A percentile compares a stretch with the other conserved stretches of the same genome.
Evolutionary conservation across 2,113 vertebrate genomes (phyloP).

Genomic region (Tonatia bakeri): DNA sequence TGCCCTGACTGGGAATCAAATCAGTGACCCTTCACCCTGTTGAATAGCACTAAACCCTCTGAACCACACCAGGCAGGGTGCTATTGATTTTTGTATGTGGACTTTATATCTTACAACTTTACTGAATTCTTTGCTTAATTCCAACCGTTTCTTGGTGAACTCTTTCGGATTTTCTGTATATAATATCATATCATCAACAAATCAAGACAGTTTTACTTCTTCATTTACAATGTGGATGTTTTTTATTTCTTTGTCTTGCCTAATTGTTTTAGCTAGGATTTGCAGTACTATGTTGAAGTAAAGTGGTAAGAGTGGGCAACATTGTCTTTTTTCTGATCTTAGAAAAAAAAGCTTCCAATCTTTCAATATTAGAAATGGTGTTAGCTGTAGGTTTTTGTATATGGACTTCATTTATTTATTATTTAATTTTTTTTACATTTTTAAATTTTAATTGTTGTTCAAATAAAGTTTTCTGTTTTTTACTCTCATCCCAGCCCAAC

Average conservation of each 20-base stretch:
- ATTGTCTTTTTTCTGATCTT: background rate
- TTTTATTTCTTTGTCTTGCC: background rate
- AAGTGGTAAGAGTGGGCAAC: background rate
- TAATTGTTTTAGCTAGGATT: background rate
- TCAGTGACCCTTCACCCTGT: too few relatives aligned
- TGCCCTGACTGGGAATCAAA: too few relatives aligned
- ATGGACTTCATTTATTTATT: background rate
- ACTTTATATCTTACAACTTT: background rate
- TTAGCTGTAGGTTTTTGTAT: background rate
- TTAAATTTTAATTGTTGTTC: too few relatives aligned
- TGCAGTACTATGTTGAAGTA: background rate
- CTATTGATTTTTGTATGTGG: background rate
- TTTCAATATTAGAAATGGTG: background rate
- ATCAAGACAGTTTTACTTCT: background rate
- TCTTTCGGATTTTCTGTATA: background rate
- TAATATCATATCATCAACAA: background rate
- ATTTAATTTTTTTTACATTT: too few relatives aligned
- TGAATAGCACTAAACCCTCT: too few relatives aligned
- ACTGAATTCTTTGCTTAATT: background rate
- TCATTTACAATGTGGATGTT: background rate
- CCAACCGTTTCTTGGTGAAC: background rate
- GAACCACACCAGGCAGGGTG: too few relatives aligned
- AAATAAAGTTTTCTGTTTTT: too few relatives aligned
- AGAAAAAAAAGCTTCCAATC: background rate
- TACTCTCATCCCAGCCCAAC: too few relatives aligned